These are phyloP conservation scores for Trinorchestia longiramus DNA, from an alignment of 1,140 invertebrate species.

Conservation along the genomic window DNA sequence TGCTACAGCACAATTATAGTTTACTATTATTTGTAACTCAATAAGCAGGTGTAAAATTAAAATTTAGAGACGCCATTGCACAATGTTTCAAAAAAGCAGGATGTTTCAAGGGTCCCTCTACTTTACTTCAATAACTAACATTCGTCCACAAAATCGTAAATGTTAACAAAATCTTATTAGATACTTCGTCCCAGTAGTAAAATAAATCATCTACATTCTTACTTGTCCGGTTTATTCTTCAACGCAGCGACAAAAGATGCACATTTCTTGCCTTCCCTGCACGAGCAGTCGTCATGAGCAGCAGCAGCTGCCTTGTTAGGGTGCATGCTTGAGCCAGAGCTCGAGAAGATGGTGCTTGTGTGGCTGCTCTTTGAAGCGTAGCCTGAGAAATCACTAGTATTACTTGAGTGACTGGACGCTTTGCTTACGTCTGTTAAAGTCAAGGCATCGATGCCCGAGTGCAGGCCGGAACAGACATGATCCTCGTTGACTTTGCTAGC, in stretches of 20 bases:
- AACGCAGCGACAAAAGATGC: neutral
- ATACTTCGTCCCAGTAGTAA: neutral
- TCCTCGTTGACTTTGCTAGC: neutral
- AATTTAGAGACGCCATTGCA: too few species aligned
- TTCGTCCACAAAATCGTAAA: too few species aligned
- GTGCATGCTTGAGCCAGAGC: neutral
- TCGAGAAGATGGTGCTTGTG: neutral
- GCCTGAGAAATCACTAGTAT: neutral
- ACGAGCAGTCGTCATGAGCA: neutral
- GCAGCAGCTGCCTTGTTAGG: neutral
- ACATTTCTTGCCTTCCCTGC: neutral
- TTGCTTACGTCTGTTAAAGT: neutral
- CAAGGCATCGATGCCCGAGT: neutral
- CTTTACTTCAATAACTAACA: too few species aligned
- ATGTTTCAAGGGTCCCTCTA: too few species aligned
- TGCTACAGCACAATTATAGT: too few species aligned
- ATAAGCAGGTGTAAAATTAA: too few species aligned
- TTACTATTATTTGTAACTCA: too few species aligned
- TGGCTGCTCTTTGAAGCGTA: neutral
- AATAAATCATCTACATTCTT: neutral
- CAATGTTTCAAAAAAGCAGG: too few species aligned
- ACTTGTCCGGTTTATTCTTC: neutral
- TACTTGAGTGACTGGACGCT: neutral
- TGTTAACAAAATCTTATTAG: too few species aligned
- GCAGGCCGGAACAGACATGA: neutral